These are phyloP conservation scores for Berghia stephanieae DNA, from an alignment of 1,140 invertebrate genomes.

Conservation along the genomic window DNA sequence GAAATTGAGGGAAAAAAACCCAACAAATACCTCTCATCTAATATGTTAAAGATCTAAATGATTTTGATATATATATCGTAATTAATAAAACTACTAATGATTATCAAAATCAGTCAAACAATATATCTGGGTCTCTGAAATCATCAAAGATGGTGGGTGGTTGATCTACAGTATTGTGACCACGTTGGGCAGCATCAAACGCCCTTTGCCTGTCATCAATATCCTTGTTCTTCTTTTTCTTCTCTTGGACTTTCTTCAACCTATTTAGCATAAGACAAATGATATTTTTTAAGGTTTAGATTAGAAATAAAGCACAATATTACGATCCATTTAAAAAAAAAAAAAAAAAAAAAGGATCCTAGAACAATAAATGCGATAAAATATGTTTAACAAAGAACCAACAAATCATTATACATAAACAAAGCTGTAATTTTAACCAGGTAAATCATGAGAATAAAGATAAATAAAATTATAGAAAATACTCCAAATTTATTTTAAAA, in stretches of 20 bases:
- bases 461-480: too few species aligned
- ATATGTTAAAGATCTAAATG: background rate
- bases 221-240: slow-evolving; percentile 73
- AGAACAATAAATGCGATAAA: background rate
- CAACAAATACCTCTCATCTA: background rate
- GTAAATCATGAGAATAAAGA: too few species aligned
- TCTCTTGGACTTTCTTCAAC: slow-evolving; percentile 92
- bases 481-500: too few species aligned
- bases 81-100: background rate
- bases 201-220: slow-evolving; percentile 45
- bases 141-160: slow-evolving; percentile 83
- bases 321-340: background rate
- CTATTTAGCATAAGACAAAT: slow-evolving; percentile 50
- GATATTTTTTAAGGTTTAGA: too few species aligned
- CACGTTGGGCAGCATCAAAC: slow-evolving; percentile 66
- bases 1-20: background rate
- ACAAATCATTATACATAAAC: background rate
- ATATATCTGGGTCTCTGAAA: slow-evolving; percentile 87
- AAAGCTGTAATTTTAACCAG: background rate
- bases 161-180: slow-evolving; percentile 68
- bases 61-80: background rate
- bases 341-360: background rate
- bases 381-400: background rate
- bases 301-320: background rate
- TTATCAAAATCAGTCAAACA: slow-evolving; percentile 72